Conservation (phyloP, 1,140 invertebrate genomes). For the Capitella teleta region DNA sequence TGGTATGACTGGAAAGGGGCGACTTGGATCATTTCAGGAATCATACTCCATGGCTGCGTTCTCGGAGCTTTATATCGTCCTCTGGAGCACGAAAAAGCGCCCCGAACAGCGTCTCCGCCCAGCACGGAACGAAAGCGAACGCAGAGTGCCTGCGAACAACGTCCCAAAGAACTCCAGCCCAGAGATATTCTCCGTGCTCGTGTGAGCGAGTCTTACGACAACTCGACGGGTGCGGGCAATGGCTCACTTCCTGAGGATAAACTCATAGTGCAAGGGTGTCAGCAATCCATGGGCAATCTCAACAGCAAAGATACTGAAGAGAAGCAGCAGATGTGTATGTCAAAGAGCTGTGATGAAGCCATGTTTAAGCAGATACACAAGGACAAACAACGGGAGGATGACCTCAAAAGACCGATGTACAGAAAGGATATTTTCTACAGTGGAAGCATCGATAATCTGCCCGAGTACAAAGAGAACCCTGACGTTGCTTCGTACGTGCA, state of each 20-base stretch:
- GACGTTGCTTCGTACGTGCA: constrained; percentile 54
- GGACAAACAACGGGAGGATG: not conserved
- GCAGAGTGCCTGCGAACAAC: not conserved
- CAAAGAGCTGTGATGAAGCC: not conserved
- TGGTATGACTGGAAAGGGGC: constrained; percentile 55
- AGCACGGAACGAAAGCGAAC: not conserved
- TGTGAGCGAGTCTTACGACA: not conserved
- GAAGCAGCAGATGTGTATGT: not conserved
- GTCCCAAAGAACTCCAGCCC: not conserved
- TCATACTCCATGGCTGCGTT: constrained; percentile 33
- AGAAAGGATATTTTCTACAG: constrained; percentile 78
- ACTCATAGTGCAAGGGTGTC: too few relatives aligned
- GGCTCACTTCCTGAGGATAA: not conserved
- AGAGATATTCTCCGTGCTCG: not conserved
- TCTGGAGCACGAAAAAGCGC: not conserved
- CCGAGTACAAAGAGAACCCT: constrained; percentile 55
- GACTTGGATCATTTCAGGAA: constrained; percentile 69
- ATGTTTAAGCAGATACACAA: not conserved
- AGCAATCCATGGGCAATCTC: not conserved
- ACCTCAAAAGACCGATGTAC: constrained; percentile 58
- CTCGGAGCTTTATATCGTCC: constrained; percentile 4
- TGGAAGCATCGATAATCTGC: constrained; percentile 60
- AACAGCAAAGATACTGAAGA: not conserved
- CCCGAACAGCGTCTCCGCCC: not conserved
- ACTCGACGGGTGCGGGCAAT: not conserved